These are phyloP conservation scores for Pseudochirops cupreus DNA, from an alignment of 2,797 vertebrate genomes.

Conservation along the genomic window DNA sequence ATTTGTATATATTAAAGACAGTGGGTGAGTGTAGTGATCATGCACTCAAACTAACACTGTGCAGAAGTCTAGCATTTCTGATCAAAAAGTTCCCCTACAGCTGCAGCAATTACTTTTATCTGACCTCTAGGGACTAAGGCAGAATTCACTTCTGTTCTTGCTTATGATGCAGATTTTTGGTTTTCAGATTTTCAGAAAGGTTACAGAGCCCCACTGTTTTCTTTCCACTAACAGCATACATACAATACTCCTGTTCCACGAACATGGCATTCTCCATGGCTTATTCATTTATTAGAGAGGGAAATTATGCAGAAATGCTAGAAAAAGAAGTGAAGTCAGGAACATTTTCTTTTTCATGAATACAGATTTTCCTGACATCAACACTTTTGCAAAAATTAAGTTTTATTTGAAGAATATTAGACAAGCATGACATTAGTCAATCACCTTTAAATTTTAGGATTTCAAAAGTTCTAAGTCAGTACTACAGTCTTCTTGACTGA, in stretches of 20 bases:
- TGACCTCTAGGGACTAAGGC: not conserved
- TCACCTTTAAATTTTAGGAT: conserved; percentile 65
- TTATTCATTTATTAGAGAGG: conserved; percentile 31
- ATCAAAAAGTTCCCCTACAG: not conserved
- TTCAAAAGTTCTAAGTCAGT: conserved; percentile 44
- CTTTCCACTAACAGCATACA: conserved; percentile 27
- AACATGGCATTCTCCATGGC: not conserved
- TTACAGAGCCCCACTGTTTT: not conserved
- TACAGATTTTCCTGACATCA: conserved; percentile 46
- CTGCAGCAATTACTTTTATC: not conserved
- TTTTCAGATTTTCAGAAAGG: not conserved
- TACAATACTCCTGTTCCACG: conserved; percentile 25
- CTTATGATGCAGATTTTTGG: not conserved
- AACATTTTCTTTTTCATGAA: conserved; percentile 26
- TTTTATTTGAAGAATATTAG: conserved; percentile 34
- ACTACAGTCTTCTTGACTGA: conserved; percentile 42
- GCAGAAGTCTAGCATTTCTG: conserved; percentile 18
- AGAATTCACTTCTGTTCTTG: not conserved
- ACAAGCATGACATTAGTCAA: conserved; percentile 16
- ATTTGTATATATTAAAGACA: conserved; percentile 60
- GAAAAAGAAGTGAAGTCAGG: not conserved
- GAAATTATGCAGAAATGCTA: conserved; percentile 41
- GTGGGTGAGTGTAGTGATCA: conserved; percentile 50
- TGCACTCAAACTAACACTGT: conserved; percentile 23
- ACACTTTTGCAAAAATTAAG: conserved; percentile 64